Base-by-base conservation (phyloP, 2,797 vertebrate species). In the Diplodus sargus region DNA sequence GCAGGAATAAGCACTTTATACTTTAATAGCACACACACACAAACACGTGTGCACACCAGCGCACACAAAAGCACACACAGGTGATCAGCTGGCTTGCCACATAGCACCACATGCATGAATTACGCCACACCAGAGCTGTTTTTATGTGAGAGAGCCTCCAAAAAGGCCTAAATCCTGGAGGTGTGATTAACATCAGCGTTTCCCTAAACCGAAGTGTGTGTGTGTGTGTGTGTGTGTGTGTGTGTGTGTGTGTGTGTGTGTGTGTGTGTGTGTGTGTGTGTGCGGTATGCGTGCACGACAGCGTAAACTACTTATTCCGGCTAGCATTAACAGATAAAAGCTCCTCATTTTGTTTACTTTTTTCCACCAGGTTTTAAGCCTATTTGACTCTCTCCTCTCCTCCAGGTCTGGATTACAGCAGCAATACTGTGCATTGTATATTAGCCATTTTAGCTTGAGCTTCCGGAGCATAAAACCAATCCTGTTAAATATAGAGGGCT, bases 1-100 rank as follows among this genome's bases (percentile, higher is more conserved):
- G 84, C 68, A 70, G 70, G 69, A 88, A 81, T 91, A 89, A 92
- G 85, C 42, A 86, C 81, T 86, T 90, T 82, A 90, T 85, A 79
- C 77, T 82, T 75, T 80, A 89, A 89, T 85, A 81, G 76, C 74
- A 65, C 48, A 49, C 64, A 65, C 28, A 67, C 54, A 61, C 52
- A 76, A 70, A 62, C 47, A 48, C 63, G 64, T 58, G 49, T 45
- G 49, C 69, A 82, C 49, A 73, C 47, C 65, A 59, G 57, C 45
- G 75, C 67, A 65, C 60, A 43, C 71, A 64, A 8, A 57, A 25
- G 20, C 49, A 74, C 39, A 85, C 71, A 65, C 70, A 85, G 80
- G 86, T 91, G 86, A 90, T 87, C 87, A 85, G 82, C 82, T 90
- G 87, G 66, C 71, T 72, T 74, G 61, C 80, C 70, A 83, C 85